phyloP scores from a whole-genome alignment of 2,113 vertebrate genomes.

The Malurus alboscapulatus region DNA sequence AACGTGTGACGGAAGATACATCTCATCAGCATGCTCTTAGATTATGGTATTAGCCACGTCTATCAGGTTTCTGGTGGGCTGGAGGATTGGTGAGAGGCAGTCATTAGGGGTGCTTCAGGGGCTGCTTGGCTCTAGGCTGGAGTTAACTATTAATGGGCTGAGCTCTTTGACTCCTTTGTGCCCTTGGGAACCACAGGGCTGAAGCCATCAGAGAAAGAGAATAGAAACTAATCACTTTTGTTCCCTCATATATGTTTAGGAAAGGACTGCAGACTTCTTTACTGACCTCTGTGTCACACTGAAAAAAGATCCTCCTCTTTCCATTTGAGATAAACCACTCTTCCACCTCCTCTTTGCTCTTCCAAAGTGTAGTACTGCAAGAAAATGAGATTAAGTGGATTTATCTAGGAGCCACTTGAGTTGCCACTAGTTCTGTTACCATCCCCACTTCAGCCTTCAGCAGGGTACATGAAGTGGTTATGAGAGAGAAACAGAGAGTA shows the following conservation, averaged over 20 bases:
- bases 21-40: background rate
- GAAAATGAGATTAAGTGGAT: conserved; percentile 61
- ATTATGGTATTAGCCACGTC: conserved; percentile 20
- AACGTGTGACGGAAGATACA: conserved; percentile 4
- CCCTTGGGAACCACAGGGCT: background rate
- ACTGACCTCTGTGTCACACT: conserved; percentile 63
- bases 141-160: conserved; percentile 58
- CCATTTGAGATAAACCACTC: conserved; percentile 40
- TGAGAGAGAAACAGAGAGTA: background rate
- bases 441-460: conserved; percentile 17
- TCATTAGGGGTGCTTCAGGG: conserved; percentile 16
- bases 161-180: conserved; percentile 63
- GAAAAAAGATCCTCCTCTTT: conserved; percentile 19
- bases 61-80: background rate
- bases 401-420: conserved; percentile 45
- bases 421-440: conserved; percentile 13
- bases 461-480: background rate
- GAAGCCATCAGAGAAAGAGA: conserved; percentile 51
- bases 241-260: conserved; percentile 5
- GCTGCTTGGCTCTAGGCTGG: background rate
- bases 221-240: conserved; percentile 65
- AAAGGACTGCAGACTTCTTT: conserved; percentile 45
- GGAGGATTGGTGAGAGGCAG: background rate
- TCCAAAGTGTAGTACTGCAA: conserved; percentile 8
- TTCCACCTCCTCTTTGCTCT: conserved; percentile 6